These are phyloP conservation scores for Stomatorhinus ivindoensis DNA, from an alignment of 2,113 vertebrate genomes.

Conservation along the genomic window DNA sequence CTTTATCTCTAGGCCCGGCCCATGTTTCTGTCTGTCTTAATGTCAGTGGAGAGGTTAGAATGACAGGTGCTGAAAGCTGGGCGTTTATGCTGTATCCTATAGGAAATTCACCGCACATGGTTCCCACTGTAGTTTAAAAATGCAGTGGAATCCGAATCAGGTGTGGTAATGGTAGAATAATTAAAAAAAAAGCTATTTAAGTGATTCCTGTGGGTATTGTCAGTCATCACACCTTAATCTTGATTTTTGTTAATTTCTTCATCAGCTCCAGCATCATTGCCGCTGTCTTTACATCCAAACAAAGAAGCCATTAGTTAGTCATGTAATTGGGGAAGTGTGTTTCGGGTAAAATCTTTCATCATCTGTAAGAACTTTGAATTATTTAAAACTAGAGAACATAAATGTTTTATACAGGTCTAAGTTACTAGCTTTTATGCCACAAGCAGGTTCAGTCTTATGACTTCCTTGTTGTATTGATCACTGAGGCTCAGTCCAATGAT, in stretches of 20 bases:
- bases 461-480: not conserved
- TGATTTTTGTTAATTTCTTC: not conserved
- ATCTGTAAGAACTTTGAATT: not conserved
- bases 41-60: not conserved
- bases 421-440: not conserved
- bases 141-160: not conserved
- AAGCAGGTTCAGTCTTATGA: not conserved
- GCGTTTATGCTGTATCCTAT: not conserved
- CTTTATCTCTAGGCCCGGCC: not conserved
- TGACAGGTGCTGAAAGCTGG: not conserved
- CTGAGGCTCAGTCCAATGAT: not conserved
- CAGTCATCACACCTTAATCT: not conserved
- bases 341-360: slow-evolving; percentile 4
- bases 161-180: not conserved
- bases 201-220: not conserved
- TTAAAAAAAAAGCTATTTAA: not conserved
- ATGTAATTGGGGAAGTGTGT: not conserved
- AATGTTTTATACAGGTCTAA: not conserved
- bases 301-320: not conserved
- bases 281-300: not conserved
- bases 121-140: not conserved
- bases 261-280: not conserved
- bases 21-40: not conserved
- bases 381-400: not conserved
- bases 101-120: not conserved